These are phyloP conservation scores for Motacilla tschutschensis DNA, from an alignment of 2,113 vertebrate species.

Conservation along the genomic window DNA sequence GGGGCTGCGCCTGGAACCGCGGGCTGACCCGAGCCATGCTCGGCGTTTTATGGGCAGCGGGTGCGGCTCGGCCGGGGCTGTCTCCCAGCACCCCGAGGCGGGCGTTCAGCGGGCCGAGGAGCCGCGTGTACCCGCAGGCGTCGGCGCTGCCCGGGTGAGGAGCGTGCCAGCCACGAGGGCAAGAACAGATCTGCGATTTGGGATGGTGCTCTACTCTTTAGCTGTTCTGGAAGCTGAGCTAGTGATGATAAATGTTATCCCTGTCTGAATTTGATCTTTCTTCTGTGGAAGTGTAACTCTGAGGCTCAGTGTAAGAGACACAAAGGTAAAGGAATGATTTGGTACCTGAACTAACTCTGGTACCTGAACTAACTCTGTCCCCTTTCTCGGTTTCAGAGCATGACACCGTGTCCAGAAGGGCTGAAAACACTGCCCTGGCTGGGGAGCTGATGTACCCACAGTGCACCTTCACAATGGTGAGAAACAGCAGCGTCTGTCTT, in stretches of 20 bases:
- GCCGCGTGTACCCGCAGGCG: not conserved
- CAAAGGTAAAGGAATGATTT: not conserved
- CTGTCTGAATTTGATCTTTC: constrained; percentile 51
- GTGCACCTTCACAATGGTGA: not conserved
- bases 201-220: rapidly evolving
- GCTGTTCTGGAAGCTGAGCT: constrained; percentile 34
- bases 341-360: not conserved
- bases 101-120: not conserved
- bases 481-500: not conserved
- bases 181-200: rapidly evolving
- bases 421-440: not conserved
- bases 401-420: rapidly evolving
- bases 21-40: not conserved
- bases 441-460: not conserved
- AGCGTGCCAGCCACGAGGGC: rapidly evolving
- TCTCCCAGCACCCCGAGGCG: not conserved
- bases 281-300: constrained; percentile 55
- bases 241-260: constrained; percentile 71
- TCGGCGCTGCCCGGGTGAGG: not conserved
- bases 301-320: constrained; percentile 41
- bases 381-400: not conserved
- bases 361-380: not conserved
- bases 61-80: not conserved
- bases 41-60: rapidly evolving
- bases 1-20: not conserved